Base-by-base conservation (phyloP, 2,797 vertebrate genomes). In the Anguilla anguilla region DNA sequence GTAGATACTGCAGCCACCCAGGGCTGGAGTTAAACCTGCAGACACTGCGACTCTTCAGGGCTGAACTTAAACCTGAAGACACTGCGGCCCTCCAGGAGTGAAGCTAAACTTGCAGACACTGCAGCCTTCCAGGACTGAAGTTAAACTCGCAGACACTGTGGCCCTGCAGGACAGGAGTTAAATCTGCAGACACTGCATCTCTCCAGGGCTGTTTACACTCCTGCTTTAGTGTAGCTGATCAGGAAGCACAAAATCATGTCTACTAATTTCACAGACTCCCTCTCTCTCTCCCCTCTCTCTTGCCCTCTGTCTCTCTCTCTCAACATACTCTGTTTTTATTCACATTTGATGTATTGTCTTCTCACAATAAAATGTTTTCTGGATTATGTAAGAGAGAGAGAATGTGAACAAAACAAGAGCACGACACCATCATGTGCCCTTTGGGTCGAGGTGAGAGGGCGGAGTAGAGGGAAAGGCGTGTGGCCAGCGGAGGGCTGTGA, bases 381-480 rank as follows among this genome's bases (percentile, higher is more conserved):
- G 72, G 31, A 64, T 81, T 39, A 57, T 22, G 22, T 53, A 81
- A 83, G 31, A 51, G 22, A 22, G 28, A 55, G 46, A 55, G 74
- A 28, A 57, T 22, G 35, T 22, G 82, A 35, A 0, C 28, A 83
- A 84, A 17, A 43, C 55, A 85, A 53, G 15, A 74, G 3, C 49
- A 83, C 87, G 43, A 72, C 85, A 59, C 84, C 13, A 67, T 25
- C 64, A 64, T 86, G 79, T 90, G 94, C 88, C 95, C 93, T 95
- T 91, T 87, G 85, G 90, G 59, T 74, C 90, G 90, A 94, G 93
- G 93, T 92, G 92, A 92, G 91, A 88, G 91, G 94, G 93, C 85
- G 3, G 91, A 87, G 86, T 89, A 46, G 83, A 3, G 11, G 22
- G 59, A 91, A 92, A 94, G 94, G 96, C 89, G 94, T 96, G 95